phyloP scores from a whole-genome alignment of 1,140 invertebrate species.

The Camponotus pennsylvanicus region DNA sequence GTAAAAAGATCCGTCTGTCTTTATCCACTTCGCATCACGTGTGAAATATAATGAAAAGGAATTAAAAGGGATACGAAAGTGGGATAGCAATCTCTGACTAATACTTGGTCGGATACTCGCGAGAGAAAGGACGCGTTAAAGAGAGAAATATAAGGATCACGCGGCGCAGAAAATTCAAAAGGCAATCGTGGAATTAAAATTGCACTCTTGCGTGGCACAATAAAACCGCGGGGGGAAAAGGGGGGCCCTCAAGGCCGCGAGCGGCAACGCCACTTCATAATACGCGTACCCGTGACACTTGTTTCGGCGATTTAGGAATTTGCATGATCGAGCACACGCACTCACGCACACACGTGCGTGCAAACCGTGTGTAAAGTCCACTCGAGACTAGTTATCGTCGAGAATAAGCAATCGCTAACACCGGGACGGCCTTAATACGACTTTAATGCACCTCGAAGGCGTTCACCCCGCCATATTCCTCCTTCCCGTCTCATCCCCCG shows the following conservation, averaged over 20 bases:
- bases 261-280: slow-evolving; percentile 22
- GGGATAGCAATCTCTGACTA: too few species aligned
- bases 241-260: slow-evolving; percentile 36
- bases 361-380: not conserved
- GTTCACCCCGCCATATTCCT: slow-evolving; percentile 56
- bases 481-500: not conserved
- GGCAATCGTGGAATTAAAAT: not conserved
- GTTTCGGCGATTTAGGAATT: slow-evolving; percentile 72
- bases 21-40: too few species aligned
- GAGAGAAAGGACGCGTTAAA: not conserved
- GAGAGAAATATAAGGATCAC: not conserved
- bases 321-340: slow-evolving; percentile 63
- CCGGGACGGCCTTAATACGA: slow-evolving; percentile 73
- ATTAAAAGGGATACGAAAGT: too few species aligned
- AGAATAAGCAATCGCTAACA: slow-evolving; percentile 67
- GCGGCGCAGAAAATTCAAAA: not conserved
- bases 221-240: slow-evolving; percentile 20
- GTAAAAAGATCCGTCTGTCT: too few species aligned
- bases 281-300: slow-evolving; percentile 65
- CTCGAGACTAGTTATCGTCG: slow-evolving; percentile 54
- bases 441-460: slow-evolving; percentile 70
- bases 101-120: too few species aligned
- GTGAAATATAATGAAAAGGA: too few species aligned
- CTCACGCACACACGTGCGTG: not conserved
- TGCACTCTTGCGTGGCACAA: slow-evolving; percentile 13